Evolutionary conservation across 2,113 vertebrate genomes (phyloP), one percentile per base, ranked within the genome.

Genomic region (Entelurus aequoreus): DNA sequence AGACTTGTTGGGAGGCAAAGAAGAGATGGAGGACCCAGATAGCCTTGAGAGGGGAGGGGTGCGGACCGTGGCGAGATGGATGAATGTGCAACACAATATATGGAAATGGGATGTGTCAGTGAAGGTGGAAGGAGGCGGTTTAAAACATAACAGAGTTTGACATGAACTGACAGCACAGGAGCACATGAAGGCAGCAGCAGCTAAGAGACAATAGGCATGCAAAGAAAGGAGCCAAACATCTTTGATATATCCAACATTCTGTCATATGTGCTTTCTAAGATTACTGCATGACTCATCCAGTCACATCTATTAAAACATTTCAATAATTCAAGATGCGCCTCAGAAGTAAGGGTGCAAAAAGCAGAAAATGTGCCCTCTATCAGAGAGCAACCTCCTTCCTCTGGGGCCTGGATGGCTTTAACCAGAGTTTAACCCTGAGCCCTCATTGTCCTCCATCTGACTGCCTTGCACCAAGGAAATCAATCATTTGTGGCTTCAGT

Each of bases 41-140:
- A 74, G 80, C 66, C 71, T 74, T 65, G 69, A 77, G 69, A 66
- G 14, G 47, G 56, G 48, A 58, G 65, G 66, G 56, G 61, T 46
- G 55, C 61, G 60, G 65, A 40, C 60, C 64, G 65, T 46, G 50
- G 57, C 65, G 60, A 81, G 75, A 79, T 52, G 69, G 76, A 73
- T 75, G 69, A 70, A 78, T 12, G 44, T 55, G 66, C 66, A 69
- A 66, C 54, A 44, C 4, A 75, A 44, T 78, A 82, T 80, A 85
- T 82, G 79, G 76, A 88, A 82, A 84, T 80, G 68, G 63, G 62
- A 81, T 70, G 78, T 71, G 78, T 80, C 82, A 72, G 76, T 66
- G 66, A 77, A 75, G 58, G 66, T 72, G 60, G 65, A 52, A 82
- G 75, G 65, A 62, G 67, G 63, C 57, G 63, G 65, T 77, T 72